phyloP scores from a whole-genome alignment of 1,140 invertebrate species.

The Harlomillsia oculata region DNA sequence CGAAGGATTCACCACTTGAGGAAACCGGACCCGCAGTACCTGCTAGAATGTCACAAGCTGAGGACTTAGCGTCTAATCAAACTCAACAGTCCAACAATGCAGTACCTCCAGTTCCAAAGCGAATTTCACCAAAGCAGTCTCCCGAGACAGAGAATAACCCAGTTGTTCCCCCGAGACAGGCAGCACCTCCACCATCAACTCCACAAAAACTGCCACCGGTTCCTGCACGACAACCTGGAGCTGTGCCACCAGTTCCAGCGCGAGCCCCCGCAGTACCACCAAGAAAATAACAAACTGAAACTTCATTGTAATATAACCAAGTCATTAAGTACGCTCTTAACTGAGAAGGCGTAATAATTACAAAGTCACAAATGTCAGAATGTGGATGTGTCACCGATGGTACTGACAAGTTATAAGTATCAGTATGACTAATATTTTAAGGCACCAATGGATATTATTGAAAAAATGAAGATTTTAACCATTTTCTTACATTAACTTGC shows the following conservation, averaged over 20 bases:
- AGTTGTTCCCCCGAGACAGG: slow-evolving; percentile 30
- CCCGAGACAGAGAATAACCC: slow-evolving; percentile 39
- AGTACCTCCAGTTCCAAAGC: neutral
- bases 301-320: too few species aligned
- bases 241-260: slow-evolving; percentile 30
- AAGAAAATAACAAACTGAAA: slow-evolving; percentile 18
- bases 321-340: too few species aligned
- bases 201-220: slow-evolving; percentile 58
- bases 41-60: slow-evolving; percentile 50
- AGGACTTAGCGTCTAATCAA: slow-evolving; percentile 42
- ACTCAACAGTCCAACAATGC: slow-evolving; percentile 6
- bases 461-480: too few species aligned
- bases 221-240: slow-evolving; percentile 47
- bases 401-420: too few species aligned
- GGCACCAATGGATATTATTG: too few species aligned
- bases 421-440: too few species aligned
- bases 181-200: slow-evolving; percentile 44
- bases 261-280: slow-evolving; percentile 26
- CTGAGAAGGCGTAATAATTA: too few species aligned
- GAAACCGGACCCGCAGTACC: slow-evolving; percentile 42
- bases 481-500: too few species aligned
- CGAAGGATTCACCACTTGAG: slow-evolving; percentile 40
- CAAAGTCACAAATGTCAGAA: too few species aligned
- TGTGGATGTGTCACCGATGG: too few species aligned
- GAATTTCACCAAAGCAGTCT: slow-evolving; percentile 1